phyloP scores from a whole-genome alignment of 2,888 invertebrate species.

The Chloroclysta siterata region DNA sequence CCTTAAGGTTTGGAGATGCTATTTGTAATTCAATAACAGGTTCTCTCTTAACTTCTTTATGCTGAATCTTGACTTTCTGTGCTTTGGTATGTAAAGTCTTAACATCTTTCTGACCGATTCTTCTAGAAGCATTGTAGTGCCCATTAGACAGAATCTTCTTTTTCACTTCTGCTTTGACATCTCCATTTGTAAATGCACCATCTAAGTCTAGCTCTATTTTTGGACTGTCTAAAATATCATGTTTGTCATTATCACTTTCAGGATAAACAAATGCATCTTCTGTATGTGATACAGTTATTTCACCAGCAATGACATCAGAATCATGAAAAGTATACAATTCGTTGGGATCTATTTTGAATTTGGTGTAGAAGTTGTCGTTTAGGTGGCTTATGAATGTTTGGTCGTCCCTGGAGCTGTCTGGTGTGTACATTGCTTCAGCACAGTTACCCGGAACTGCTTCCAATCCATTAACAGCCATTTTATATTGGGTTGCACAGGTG shows the following conservation, averaged over 20 bases:
- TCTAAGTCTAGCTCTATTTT: conserved; percentile 66
- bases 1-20: conserved; percentile 63
- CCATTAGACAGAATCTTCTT: conserved; percentile 68
- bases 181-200: conserved; percentile 67
- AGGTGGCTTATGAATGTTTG: conserved; percentile 74
- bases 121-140: conserved; percentile 57
- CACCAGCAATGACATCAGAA: conserved; percentile 78
- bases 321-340: conserved; percentile 82
- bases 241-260: conserved; percentile 66
- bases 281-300: conserved; percentile 80
- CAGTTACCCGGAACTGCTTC: conserved; percentile 75
- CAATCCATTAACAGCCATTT: conserved; percentile 67
- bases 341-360: conserved; percentile 82
- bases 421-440: conserved; percentile 75
- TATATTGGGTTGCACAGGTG: conserved; percentile 81
- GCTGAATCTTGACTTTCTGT: conserved; percentile 63
- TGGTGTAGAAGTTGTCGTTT: conserved; percentile 77
- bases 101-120: conserved; percentile 50
- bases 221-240: conserved; percentile 64
- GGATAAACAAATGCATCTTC: conserved; percentile 74
- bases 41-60: conserved; percentile 56
- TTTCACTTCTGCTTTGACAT: conserved; percentile 61
- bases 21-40: conserved; percentile 53
- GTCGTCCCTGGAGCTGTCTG: conserved; percentile 75
- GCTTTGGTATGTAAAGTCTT: conserved; percentile 70